phyloP scores from a whole-genome alignment of 92 coral and sea anemone genomes.

The Parazoanthus atlanticus region DNA sequence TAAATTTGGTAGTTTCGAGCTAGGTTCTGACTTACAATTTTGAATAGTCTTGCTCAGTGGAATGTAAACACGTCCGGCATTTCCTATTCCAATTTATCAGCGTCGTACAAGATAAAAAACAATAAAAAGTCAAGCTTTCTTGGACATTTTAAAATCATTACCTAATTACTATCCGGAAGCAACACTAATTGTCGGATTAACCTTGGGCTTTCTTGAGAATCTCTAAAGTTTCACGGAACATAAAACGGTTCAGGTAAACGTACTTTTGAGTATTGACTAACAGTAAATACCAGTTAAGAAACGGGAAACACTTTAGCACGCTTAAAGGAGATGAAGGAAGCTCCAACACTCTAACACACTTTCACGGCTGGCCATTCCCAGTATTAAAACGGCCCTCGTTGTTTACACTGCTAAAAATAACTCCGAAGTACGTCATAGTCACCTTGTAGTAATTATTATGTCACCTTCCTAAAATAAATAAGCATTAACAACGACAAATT shows the following conservation, averaged over 20 bases:
- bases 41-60: too few relatives aligned
- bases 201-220: neutral
- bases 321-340: neutral
- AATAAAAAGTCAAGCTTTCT: neutral
- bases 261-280: neutral
- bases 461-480: slow-evolving; percentile 11
- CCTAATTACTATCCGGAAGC: slow-evolving; percentile 3
- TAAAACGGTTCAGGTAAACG: neutral
- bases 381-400: neutral
- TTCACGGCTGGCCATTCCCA: neutral
- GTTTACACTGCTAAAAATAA: slow-evolving; percentile 12
- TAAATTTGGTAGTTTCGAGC: neutral
- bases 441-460: neutral
- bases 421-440: slow-evolving; percentile 15
- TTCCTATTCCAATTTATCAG: slow-evolving; percentile 26
- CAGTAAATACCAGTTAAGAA: neutral
- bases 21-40: neutral
- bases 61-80: slow-evolving; percentile 7
- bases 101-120: neutral
- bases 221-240: neutral
- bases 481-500: neutral
- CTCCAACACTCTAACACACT: neutral
- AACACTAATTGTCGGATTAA: slow-evolving; percentile 10
- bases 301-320: neutral
- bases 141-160: neutral